A percentile compares a stretch with the other conserved stretches of the same genome.
phyloP scores from a whole-genome alignment of 2,797 vertebrate species.

The Loriculus beryllinus region DNA sequence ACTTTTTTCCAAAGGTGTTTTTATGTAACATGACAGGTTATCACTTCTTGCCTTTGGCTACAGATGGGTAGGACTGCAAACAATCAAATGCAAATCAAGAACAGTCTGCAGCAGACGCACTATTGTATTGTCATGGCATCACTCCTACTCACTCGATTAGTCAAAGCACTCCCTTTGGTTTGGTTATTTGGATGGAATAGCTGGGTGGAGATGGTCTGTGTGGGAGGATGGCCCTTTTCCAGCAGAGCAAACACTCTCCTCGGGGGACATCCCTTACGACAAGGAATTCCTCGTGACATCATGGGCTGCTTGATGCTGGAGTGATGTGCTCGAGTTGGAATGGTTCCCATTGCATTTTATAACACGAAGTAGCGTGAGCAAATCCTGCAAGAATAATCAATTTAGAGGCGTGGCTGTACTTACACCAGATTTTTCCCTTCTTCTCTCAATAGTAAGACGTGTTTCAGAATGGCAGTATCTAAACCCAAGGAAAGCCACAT shows the following conservation, averaged over 20 bases:
- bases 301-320: constrained; percentile 3
- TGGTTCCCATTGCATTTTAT: not conserved
- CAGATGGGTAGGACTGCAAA: constrained; percentile 60
- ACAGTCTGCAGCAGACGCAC: not conserved
- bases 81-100: constrained; percentile 59
- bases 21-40: constrained; percentile 44
- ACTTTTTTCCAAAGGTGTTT: not conserved
- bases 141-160: constrained; percentile 34
- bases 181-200: constrained; percentile 25
- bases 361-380: constrained; percentile 10
- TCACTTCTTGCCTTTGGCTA: constrained; percentile 55
- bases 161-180: constrained; percentile 51
- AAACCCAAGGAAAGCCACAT: not conserved
- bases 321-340: constrained; percentile 8
- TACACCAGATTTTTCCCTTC: not conserved
- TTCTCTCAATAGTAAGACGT: not conserved
- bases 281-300: constrained; percentile 63
- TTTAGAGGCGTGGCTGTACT: not conserved
- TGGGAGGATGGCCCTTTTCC: constrained; percentile 28
- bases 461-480: not conserved
- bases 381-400: constrained; percentile 37
- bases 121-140: constrained; percentile 27
- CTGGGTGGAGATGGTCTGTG: not conserved
- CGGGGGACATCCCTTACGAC: constrained; percentile 7
- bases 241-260: constrained; percentile 37